Evolutionary conservation across 2,113 vertebrate genomes (phyloP).

Genomic region (Blennius ocellaris): DNA sequence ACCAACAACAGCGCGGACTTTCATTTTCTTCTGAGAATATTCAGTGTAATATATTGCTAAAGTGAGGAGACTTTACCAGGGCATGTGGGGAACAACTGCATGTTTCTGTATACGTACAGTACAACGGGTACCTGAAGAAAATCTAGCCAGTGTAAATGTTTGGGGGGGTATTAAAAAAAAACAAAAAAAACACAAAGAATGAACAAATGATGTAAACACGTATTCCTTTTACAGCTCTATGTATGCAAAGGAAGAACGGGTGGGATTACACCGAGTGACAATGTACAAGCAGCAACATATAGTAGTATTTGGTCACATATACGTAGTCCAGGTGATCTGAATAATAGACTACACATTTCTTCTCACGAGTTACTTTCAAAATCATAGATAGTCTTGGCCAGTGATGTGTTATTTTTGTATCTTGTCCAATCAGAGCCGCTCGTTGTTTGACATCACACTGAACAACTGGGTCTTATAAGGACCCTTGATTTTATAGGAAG

Average conservation of each 20-base stretch:
- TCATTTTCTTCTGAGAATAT: conserved; percentile 31
- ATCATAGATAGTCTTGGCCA: conserved; percentile 20
- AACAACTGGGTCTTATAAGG: conserved; percentile 16
- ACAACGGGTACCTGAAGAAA: conserved; percentile 30
- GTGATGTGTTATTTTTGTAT: conserved; percentile 17
- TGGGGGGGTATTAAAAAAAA: conserved; percentile 47
- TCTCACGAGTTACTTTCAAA: conserved; percentile 25
- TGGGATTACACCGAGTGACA: conserved; percentile 10
- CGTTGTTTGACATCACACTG: conserved; percentile 54
- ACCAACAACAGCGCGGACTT: conserved; percentile 40
- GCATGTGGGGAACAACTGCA: conserved; percentile 25
- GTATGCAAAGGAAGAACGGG: conserved; percentile 13
- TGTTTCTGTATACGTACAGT: conserved; percentile 18
- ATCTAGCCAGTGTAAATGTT: conserved; percentile 56
- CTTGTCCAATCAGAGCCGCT: conserved; percentile 23
- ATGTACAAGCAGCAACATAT: conserved; percentile 43
- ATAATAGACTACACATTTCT: conserved; percentile 37
- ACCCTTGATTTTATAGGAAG: conserved; percentile 9
- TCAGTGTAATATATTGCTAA: conserved; percentile 58
- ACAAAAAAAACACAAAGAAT: conserved; percentile 34
- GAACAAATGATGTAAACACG: conserved; percentile 64
- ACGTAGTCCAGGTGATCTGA: conserved; percentile 42
- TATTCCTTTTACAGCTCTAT: conserved; percentile 51
- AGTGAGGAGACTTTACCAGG: conserved; percentile 38
- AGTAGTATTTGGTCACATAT: conserved; percentile 51